These are phyloP conservation scores for Dysdera silvatica DNA, from an alignment of 1,140 invertebrate genomes.

Conservation along the genomic window DNA sequence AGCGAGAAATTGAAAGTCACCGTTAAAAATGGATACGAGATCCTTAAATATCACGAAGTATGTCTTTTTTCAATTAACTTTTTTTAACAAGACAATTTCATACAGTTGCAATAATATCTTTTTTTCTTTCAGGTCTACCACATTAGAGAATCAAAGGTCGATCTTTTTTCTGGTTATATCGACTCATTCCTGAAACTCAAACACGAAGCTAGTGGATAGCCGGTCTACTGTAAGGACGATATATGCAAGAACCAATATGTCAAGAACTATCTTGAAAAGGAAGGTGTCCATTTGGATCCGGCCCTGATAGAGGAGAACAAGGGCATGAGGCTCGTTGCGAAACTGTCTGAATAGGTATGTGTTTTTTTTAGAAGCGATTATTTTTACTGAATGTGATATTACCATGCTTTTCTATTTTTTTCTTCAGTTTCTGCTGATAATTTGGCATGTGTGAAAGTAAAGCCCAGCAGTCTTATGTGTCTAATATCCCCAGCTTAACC, in stretches of 20 bases:
- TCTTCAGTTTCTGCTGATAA: too few species aligned
- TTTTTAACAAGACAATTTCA: neutral
- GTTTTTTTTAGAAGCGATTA: neutral
- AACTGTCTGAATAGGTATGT: neutral
- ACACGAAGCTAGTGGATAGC: neutral
- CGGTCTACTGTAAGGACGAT: too few species aligned
- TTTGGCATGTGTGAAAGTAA: neutral
- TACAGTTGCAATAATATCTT: neutral
- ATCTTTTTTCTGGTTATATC: neutral
- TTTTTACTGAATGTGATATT: too few species aligned
- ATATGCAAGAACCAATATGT: neutral
- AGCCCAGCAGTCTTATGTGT: neutral
- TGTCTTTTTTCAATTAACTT: neutral
- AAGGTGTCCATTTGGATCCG: neutral
- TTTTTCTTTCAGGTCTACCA: conserved; percentile 3
- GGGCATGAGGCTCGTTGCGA: neutral
- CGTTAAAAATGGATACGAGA: conserved; percentile 37
- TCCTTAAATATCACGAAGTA: neutral
- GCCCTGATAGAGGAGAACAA: neutral
- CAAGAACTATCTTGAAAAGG: neutral
- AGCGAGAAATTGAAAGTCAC: conserved; percentile 41
- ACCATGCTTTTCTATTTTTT: neutral
- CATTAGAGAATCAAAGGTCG: neutral
- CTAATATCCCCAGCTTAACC: neutral
- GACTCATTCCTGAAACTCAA: conserved; percentile 1